Evolutionary conservation across 2,888 invertebrate species (phyloP).

Genomic region (Nephrotoma guestfalica): DNA sequence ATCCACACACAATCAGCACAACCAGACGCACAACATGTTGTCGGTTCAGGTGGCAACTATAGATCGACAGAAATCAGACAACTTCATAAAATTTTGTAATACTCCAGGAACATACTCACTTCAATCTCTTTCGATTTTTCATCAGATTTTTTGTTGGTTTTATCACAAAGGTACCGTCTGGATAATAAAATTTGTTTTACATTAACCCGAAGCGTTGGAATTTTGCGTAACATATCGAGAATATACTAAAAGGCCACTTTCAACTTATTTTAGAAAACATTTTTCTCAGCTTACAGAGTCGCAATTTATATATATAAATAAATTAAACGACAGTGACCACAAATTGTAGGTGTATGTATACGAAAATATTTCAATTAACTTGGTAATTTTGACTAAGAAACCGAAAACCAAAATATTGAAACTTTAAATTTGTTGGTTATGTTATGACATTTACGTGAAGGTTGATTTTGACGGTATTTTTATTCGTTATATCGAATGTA

Average conservation of each 20-base stretch:
- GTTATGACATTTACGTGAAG: background rate
- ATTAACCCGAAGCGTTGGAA: background rate
- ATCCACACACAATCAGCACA: constrained; percentile 91
- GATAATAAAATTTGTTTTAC: background rate
- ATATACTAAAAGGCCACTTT: background rate
- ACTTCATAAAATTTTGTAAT: constrained; percentile 1
- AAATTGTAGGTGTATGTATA: background rate
- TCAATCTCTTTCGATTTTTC: background rate
- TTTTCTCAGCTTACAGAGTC: background rate
- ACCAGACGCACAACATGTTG: constrained; percentile 81
- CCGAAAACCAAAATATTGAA: background rate
- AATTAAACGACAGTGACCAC: background rate
- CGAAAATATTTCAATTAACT: no score
- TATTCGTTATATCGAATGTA: background rate
- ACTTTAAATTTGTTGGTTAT: background rate
- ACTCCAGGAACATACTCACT: background rate
- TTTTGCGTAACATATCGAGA: background rate
- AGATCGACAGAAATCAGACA: background rate
- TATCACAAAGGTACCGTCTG: background rate
- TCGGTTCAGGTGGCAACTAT: constrained; percentile 42
- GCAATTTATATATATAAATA: background rate
- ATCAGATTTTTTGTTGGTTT: background rate
- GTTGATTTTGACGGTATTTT: background rate
- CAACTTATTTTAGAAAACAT: background rate
- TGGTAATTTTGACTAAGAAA: background rate